These are phyloP conservation scores for Pogona vitticeps DNA, from an alignment of 2,113 vertebrate species.

Conservation along the genomic window DNA sequence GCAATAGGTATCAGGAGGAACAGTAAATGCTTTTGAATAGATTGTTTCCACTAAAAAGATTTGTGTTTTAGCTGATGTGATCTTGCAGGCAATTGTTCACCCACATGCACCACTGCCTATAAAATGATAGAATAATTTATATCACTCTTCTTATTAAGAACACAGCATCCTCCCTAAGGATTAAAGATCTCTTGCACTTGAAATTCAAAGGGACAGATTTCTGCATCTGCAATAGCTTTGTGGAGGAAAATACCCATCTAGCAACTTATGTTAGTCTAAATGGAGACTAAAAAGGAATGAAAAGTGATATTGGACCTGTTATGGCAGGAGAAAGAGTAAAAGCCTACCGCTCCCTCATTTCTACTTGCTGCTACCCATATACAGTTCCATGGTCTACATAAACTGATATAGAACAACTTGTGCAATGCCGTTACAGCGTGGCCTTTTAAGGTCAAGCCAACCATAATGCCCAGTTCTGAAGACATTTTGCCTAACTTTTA, in stretches of 20 bases:
- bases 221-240: conserved; percentile 1
- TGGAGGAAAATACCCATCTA: conserved; percentile 11
- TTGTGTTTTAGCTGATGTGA: conserved; percentile 33
- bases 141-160: conserved; percentile 14
- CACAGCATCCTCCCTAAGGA: conserved; percentile 14
- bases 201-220: conserved; percentile 40
- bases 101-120: conserved; percentile 28
- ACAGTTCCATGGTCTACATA: neutral
- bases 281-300: neutral
- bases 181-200: conserved; percentile 38
- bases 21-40: conserved; percentile 41
- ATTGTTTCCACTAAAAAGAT: neutral
- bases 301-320: neutral
- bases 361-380: neutral
- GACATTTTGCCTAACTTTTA: too few relatives aligned
- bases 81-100: conserved; percentile 31
- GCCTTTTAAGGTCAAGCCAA: neutral
- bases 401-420: neutral
- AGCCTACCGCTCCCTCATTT: neutral
- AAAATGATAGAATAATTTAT: conserved; percentile 37
- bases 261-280: conserved; percentile 30
- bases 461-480: neutral
- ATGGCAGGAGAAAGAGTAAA: neutral
- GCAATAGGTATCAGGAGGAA: conserved; percentile 30
- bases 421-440: neutral